Evolutionary conservation across 2,888 invertebrate species (phyloP).

Genomic region (Cremastinae sp.): DNA sequence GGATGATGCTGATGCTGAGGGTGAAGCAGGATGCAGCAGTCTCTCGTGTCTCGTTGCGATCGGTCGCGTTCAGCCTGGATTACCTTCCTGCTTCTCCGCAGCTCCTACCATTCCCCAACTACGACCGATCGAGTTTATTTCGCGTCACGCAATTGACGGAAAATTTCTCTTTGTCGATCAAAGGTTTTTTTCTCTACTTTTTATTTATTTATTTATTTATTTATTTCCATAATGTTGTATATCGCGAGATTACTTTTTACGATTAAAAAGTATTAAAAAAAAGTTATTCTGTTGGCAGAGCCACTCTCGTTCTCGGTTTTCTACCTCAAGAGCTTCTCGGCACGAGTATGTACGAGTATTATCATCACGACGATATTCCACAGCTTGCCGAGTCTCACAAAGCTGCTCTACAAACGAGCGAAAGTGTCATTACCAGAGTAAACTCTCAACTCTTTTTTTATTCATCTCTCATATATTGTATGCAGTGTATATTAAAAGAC

Average conservation of each 20-base stretch:
- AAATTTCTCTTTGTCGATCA: conserved; percentile 97
- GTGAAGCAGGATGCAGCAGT: conserved; percentile 88
- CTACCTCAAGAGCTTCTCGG: conserved; percentile 96
- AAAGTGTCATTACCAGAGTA: conserved; percentile 84
- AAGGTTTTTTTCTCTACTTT: conserved; percentile 82
- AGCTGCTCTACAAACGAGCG: conserved; percentile 86
- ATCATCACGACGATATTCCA: conserved; percentile 90
- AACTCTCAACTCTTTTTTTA: conserved; percentile 5
- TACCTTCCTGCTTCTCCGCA: conserved; percentile 66
- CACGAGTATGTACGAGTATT: conserved; percentile 96
- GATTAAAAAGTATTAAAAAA: too few relatives aligned
- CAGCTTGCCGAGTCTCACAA: conserved; percentile 92
- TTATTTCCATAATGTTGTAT: background rate
- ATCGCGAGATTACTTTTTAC: too few relatives aligned
- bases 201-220: background rate
- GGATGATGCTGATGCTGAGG: conserved; percentile 83
- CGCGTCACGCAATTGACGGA: conserved; percentile 93
- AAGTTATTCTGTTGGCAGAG: conserved; percentile 85
- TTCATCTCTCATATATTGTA: background rate
- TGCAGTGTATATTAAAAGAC: background rate
- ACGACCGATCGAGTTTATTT: conserved; percentile 88
- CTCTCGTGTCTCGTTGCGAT: conserved; percentile 94
- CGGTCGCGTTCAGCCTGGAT: conserved; percentile 86
- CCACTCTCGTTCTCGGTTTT: conserved; percentile 93
- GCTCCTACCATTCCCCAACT: conserved; percentile 81